Evolutionary conservation across 1,140 invertebrate genomes (phyloP).

Genomic region (Phenacoccus solenopsis): DNA sequence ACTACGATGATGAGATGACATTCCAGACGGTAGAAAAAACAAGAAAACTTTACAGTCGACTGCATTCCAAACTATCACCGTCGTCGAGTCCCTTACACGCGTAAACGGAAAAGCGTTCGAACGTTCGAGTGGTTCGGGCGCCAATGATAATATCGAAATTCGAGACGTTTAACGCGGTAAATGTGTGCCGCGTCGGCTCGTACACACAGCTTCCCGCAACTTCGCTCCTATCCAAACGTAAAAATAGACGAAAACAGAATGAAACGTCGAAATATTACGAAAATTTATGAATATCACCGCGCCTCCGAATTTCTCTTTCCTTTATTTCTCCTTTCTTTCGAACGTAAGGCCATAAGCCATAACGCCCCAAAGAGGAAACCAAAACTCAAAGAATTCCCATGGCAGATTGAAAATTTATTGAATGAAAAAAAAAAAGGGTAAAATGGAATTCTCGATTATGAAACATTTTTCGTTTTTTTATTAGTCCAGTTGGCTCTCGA

Average conservation of each 20-base stretch:
- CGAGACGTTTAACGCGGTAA: conserved; percentile 4
- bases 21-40: conserved; percentile 17
- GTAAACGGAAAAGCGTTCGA: neutral
- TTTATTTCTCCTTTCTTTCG: neutral
- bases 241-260: neutral
- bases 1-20: conserved; percentile 8
- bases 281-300: conserved; percentile 11
- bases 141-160: conserved; percentile 15
- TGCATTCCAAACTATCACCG: conserved; percentile 8
- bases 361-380: no score
- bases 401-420: no score
- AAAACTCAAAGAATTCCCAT: no score
- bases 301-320: neutral
- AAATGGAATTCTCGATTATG: no score
- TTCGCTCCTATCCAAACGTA: neutral
- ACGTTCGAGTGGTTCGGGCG: neutral
- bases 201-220: neutral
- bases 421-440: no score
- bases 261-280: conserved; percentile 5
- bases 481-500: no score
- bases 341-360: no score
- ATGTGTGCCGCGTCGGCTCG: neutral
- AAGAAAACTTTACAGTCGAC: conserved; percentile 8
- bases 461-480: no score
- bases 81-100: neutral